Conservation (phyloP, 2,113 vertebrate species). For the Butorides virescens region DNA sequence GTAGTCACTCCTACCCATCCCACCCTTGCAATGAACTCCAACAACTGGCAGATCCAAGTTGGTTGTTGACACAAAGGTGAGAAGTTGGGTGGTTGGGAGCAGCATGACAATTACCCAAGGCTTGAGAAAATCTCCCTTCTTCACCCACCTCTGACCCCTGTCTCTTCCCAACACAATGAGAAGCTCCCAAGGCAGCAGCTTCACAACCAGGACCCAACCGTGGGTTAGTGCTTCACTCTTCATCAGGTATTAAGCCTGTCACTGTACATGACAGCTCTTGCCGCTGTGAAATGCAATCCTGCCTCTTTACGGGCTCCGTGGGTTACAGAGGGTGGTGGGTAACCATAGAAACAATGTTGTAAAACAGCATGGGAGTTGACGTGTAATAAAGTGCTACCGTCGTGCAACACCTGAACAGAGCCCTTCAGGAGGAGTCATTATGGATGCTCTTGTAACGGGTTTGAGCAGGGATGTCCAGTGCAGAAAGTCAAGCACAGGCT, state of each 20-base stretch:
- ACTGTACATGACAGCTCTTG: not conserved
- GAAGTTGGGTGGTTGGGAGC: not conserved
- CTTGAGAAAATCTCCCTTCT: not conserved
- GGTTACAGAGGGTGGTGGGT: slow-evolving; percentile 53
- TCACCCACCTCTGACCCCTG: fast-evolving
- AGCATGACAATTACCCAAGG: not conserved
- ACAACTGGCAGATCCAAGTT: not conserved
- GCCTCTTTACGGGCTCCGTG: slow-evolving; percentile 15
- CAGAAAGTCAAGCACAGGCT: not conserved
- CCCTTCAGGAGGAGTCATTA: not conserved
- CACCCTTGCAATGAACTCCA: not conserved
- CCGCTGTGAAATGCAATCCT: slow-evolving; percentile 18
- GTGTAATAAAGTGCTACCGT: not conserved
- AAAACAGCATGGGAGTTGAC: slow-evolving; percentile 48
- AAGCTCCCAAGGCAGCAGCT: not conserved
- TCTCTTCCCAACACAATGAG: not conserved
- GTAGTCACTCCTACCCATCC: not conserved
- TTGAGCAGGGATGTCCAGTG: not conserved
- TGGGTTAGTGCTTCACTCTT: not conserved
- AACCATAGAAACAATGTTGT: slow-evolving; percentile 60
- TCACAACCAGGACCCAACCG: not conserved
- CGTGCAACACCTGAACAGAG: slow-evolving; percentile 7
- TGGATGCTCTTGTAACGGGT: not conserved
- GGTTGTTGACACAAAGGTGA: not conserved
- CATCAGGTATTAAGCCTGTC: not conserved